Base-by-base conservation (phyloP, 2,888 invertebrate genomes). In the Alsophila aescularia region DNA sequence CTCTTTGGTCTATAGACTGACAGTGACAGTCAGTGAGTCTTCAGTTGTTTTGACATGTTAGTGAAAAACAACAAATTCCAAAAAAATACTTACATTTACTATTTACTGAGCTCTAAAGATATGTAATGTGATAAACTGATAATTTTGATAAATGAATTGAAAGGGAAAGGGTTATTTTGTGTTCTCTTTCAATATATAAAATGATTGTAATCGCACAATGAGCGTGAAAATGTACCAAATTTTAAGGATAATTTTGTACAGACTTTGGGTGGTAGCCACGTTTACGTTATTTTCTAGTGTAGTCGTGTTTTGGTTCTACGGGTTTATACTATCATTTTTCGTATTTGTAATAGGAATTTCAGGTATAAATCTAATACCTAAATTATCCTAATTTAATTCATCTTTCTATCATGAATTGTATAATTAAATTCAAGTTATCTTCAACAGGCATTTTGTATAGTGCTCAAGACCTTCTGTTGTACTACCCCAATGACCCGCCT, bases 401-500 rank as follows among this genome's bases (percentile, higher is more conserved):
- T 27, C 8, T 27, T 27, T 6, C 29, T 39, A 34, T 51, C 49
- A 47, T 42, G 18, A 27, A 9, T 3, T 5, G 2, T 12, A 31
- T 13, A 15, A 10, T 4, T 29, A n/a, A 16, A 37, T 9, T 5
- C 12, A 16, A 15, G n/a, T n/a, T n/a, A n/a, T n/a, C n/a, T n/a
- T n/a, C n/a, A n/a, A n/a, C 79, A 96, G 97, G 95, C 56, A 93
- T 96, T 66, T 89, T 98, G 43, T 98, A 98, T 85, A 95, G 95
- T 79, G 95, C 95, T 48, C 97, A 98, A 85, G 98, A 97, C 83
- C 92, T 94, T 72, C 91, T 98, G 39, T 87, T 98, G 2, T 98
- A 96, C 82, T 97, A 97, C 83, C 98, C 98, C 2, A 96, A 97
- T 77, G 93, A 97, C 71, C 98, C 98, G 29, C 93, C 95, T 12